Conservation (phyloP, 2,888 invertebrate species). For the Physocephala rufipes region DNA sequence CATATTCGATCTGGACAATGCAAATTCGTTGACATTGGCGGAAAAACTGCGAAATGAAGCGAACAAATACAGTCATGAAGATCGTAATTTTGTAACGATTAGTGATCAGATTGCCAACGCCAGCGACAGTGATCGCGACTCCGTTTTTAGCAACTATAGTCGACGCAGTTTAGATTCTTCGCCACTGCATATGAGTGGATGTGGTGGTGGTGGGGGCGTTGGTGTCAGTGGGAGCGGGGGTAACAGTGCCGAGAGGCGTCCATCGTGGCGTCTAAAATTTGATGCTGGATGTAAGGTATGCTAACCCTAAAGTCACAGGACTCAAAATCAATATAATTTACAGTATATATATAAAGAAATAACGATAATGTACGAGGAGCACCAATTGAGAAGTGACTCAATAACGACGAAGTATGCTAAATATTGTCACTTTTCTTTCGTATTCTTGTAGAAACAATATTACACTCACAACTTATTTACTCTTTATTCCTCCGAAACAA, state of each 20-base stretch:
- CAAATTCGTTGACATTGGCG: slow-evolving; percentile 54
- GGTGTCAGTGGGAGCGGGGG: slow-evolving; percentile 18
- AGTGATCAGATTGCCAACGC: slow-evolving; percentile 27
- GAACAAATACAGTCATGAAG: slow-evolving; percentile 53
- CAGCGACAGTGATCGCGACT: slow-evolving; percentile 48
- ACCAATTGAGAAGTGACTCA: no score
- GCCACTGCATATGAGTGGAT: slow-evolving; percentile 45
- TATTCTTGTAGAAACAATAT: no score
- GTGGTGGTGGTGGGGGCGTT: slow-evolving; percentile 38
- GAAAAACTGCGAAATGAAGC: slow-evolving; percentile 59
- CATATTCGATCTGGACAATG: slow-evolving; percentile 59
- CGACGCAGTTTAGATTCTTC: slow-evolving; percentile 49
- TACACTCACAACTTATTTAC: no score
- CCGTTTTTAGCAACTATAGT: slow-evolving; percentile 46
- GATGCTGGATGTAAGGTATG: slow-evolving; percentile 90
- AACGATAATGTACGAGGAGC: no score
- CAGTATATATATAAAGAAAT: slow-evolving; percentile 9
- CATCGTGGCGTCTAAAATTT: slow-evolving; percentile 90
- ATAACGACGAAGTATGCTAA: no score
- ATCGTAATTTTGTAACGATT: slow-evolving; percentile 29
- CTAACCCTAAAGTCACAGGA: slow-evolving; percentile 44
- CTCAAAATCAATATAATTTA: slow-evolving; percentile 40
- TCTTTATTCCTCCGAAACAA: no score
- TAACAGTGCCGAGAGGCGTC: slow-evolving; percentile 75
- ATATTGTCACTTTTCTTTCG: no score